These are phyloP conservation scores for Glandiceps talaboti DNA, from an alignment of 53 echinoderm and acorn worm genomes.

Conservation along the genomic window DNA sequence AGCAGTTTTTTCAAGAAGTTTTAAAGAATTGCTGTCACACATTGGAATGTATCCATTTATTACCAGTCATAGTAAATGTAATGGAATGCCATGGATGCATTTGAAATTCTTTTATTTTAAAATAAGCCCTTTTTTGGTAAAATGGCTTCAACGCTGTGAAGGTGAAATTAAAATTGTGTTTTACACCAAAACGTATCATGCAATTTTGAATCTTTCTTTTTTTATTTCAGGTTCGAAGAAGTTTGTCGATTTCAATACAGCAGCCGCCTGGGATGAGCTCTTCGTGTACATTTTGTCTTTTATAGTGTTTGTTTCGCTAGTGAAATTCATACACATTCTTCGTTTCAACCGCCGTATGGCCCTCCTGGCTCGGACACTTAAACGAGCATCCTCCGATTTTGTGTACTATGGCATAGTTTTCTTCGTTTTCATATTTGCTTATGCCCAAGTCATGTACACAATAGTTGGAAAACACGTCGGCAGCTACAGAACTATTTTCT, in stretches of 20 bases:
- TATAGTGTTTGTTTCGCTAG: slow-evolving; percentile 32
- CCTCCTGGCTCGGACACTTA: slow-evolving; percentile 35
- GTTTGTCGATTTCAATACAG: background rate
- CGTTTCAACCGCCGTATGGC: slow-evolving; percentile 53
- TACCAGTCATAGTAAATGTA: no score
- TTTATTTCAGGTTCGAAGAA: background rate
- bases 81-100: no score
- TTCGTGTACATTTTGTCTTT: slow-evolving; percentile 48
- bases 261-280: background rate
- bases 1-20: no score
- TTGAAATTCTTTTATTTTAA: no score
- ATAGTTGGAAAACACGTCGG: slow-evolving; percentile 29
- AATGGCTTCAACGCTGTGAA: no score
- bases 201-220: no score
- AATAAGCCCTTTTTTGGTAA: no score
- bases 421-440: slow-evolving; percentile 34
- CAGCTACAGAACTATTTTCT: slow-evolving; percentile 22
- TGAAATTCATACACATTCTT: slow-evolving; percentile 55
- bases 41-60: no score
- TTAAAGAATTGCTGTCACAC: no score
- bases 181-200: no score
- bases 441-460: slow-evolving; percentile 33
- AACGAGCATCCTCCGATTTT: slow-evolving; percentile 32
- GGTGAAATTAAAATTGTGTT: no score
- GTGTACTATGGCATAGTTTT: slow-evolving; percentile 52